Evolutionary conservation across 2,113 vertebrate species (phyloP), one percentile per base, ranked within the genome.

Genomic region (Typhlomys cinereus): DNA sequence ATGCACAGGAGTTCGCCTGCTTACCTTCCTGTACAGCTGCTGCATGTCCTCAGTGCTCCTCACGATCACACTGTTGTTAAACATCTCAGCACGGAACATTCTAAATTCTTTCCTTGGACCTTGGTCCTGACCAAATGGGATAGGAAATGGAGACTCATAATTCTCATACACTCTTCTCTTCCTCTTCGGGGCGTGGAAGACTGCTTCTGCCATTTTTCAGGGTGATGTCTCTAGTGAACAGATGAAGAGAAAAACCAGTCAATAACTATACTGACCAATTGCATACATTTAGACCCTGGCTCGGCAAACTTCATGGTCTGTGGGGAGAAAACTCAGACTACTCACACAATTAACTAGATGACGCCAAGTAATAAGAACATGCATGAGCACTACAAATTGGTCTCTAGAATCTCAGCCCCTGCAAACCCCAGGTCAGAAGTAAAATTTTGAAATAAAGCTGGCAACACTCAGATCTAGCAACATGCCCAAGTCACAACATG

Each of bases 51-150:
- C 98, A 0, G 98, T 94, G 4, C 97, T 94, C 80, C 96, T 98
- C 93, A 99, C 98, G 36, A 99, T 82, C 10, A 99, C 98, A 1
- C 98, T 97, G 84, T 98, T 98, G 96, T 98, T 98, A 39, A 99
- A 69, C 54, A 99, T 96, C 67, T 99, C 98, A 10, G 98, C 99
- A 44, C 85, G 96, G 97, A 98, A 98, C 0, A 98, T 70, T 7
- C 71, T 91, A 95, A 97, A 98, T 85, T 97, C 97, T 70, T 96
- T 97, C 39, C 91, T 85, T 17, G 57, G 44, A 50, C 66, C 79
- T 23, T 86, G 89, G 66, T 94, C 94, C 78, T 88, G 76, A 46
- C 80, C 89, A 0, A 97, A 74, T 18, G 91, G 96, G 82, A 99
- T 95, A 0, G 99, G 99, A 83, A 99, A 97, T 3, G 99, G 98